Base-by-base conservation (phyloP, 2,888 invertebrate genomes). In the Cloeon dipterum region DNA sequence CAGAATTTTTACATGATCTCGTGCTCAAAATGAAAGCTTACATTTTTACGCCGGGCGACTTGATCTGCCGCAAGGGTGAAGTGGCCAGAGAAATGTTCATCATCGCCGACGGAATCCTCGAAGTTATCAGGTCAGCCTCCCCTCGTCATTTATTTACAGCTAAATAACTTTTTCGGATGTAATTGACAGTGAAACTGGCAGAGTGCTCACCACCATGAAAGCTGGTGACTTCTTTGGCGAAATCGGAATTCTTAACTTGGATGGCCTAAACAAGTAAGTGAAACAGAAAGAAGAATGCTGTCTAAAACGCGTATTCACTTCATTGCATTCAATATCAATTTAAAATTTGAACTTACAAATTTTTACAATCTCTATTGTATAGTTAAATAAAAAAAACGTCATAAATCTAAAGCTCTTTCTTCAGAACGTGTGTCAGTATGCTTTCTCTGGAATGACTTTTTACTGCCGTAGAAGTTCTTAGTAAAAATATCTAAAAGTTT, bases 221-320 rank as follows among this genome's bases (percentile, higher is more conserved):
- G 88, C 93, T 2, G 93, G 93, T 1, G 93, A 93, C 56, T 94
- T 94, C 62, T 94, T 94, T 50, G 93, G 93, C 2, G 93, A 94
- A 63, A 94, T 94, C 46, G 93, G 93, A 21, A 93, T 94, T 44
- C 65, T 94, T 4, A 93, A 93, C 57, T 63, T 94, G 39, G 93
- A 93, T 52, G 91, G 93, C 13, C 66, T 91, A 7, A 93, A 94
- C 59, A 91, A 89, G 91, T 91, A 59, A 60, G 62, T 53, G 34
- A n/a, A 40, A 43, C 35, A 13, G n/a, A n/a, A n/a, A n/a, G n/a
- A 5, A 26, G 3, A 23, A 16, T 18, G 13, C 2, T 4, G 2
- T 7, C 2, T 5, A 11, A 14, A n/a, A 20, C 35, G 16, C 14
- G 11, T 13, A 10, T 13, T 34, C 11, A 11, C 17, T 35, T 14